Conservation (phyloP, 2,113 vertebrate species). For the Ptyas mucosa region DNA sequence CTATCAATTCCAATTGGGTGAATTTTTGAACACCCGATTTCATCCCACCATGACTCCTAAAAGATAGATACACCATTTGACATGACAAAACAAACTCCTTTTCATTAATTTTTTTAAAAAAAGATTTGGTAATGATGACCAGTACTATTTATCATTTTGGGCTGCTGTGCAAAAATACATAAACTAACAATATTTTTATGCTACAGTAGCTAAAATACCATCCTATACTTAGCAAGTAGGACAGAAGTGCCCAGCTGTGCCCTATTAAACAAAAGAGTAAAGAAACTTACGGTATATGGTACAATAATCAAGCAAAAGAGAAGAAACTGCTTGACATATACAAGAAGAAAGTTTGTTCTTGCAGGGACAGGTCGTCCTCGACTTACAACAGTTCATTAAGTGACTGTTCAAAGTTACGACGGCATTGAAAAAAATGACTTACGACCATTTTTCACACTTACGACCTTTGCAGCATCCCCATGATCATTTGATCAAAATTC, state of each 20-base stretch:
- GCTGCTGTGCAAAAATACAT: background rate
- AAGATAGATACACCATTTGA: background rate
- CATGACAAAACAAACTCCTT: background rate
- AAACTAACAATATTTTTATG: background rate
- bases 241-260: conserved; percentile 12
- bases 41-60: background rate
- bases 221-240: conserved; percentile 11
- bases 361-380: background rate
- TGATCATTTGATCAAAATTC: background rate
- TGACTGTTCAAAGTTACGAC: background rate
- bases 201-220: background rate
- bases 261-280: background rate
- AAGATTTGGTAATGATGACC: background rate
- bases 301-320: background rate
- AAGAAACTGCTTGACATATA: background rate
- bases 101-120: background rate
- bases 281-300: background rate
- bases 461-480: background rate
- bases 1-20: background rate
- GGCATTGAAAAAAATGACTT: background rate
- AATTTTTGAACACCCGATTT: background rate
- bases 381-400: background rate
- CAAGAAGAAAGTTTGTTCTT: background rate
- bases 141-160: conserved; percentile 1
- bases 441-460: background rate